Base-by-base conservation (phyloP, 2,888 invertebrate genomes). In the Oscheius sp. region DNA sequence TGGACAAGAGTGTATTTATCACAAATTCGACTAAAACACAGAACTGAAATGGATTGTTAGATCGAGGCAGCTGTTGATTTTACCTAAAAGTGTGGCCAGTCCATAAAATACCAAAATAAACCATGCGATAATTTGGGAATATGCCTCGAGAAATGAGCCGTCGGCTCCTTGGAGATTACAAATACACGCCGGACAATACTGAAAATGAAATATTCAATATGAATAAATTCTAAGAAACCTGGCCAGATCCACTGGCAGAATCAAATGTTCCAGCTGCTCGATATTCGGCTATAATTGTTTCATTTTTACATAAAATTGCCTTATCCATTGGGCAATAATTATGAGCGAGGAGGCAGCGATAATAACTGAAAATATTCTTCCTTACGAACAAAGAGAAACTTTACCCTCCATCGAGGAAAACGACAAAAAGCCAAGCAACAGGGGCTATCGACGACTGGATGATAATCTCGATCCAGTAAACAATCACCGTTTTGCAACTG, bases 1-100 rank as follows among this genome's bases (percentile, higher is more conserved):
- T 86, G 86, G 5, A 85, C 78, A 61, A 85, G 73, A 9, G 86
- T 86, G 79, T 85, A 86, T 56, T 83, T 84, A 75, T 85, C 85
- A 64, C 82, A 85, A 80, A 85, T 83, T 61, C 86, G 78, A 53
- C 82, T 75, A 18, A 73, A 79, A 45, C 85, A 84, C 7, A 83
- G 75, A 6, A 78, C 85, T 84, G 78, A 61, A 78, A 68, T 18
- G 18, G 56, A 58, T 56, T 41, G 7, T 23, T 18, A 58, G 23
- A 49, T 46, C 29, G 12, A 53, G 12, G 21, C 35, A 27, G 43
- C 68, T 9, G 35, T 9, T 9, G 3, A 6, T 3, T 35, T 41
- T 52, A 84, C 85, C 70, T 9, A 81, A 58, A 68, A 85, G 76
- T 0, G 80, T 83, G 2, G 66, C 68, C 2, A 78, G 21, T 23